A percentile compares a stretch with the other conserved stretches of the same genome.
Conservation (phyloP, 2,113 vertebrate species). For the Oostethus manadensis region DNA sequence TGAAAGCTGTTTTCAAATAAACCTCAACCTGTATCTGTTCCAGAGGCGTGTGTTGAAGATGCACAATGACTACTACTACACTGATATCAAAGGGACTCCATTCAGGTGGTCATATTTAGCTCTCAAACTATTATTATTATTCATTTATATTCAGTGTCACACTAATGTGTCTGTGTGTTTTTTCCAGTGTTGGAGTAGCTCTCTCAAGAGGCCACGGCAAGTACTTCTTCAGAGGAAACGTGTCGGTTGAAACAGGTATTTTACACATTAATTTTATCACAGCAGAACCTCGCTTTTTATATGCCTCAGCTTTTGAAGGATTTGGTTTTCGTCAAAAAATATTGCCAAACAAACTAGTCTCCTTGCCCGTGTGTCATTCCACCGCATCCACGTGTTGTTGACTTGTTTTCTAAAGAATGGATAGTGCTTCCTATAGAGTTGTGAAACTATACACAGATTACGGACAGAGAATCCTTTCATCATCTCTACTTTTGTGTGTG, state of each 20-base stretch:
- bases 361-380: too few species aligned
- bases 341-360: too few species aligned
- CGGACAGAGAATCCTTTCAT: too few species aligned
- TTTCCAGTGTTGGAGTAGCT: conserved; percentile 88
- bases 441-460: too few species aligned
- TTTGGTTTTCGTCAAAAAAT: too few species aligned
- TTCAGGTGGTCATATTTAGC: conserved; percentile 86
- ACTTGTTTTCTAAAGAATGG: too few species aligned
- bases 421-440: too few species aligned
- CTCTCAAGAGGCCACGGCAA: conserved; percentile 95
- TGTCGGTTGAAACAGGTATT: conserved; percentile 90
- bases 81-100: conserved; percentile 96
- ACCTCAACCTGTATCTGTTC: conserved; percentile 26
- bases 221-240: conserved; percentile 95
- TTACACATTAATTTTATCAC: conserved; percentile 1
- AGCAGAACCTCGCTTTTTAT: too few species aligned
- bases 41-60: conserved; percentile 95
- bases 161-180: conserved; percentile 21
- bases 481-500: too few species aligned
- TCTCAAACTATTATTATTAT: not conserved
- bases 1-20: not conserved
- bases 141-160: not conserved
- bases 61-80: conserved; percentile 99
- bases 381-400: too few species aligned
- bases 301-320: too few species aligned